Evolutionary conservation across 2,113 vertebrate genomes (phyloP).

Genomic region (Apaloderma vittatum): DNA sequence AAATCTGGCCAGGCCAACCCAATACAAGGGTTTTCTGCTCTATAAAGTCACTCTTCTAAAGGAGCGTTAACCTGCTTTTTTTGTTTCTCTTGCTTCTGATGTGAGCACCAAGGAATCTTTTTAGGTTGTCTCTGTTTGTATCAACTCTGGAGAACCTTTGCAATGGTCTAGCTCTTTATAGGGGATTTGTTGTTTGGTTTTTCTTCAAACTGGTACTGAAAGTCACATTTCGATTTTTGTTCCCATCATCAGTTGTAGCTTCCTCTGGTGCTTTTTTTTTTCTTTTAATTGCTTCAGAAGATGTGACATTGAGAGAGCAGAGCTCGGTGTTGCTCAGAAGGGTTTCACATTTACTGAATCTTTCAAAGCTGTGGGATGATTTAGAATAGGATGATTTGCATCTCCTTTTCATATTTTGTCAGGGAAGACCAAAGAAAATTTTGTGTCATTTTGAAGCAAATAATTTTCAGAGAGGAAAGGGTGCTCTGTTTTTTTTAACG

Average conservation of each 20-base stretch:
- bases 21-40: no score
- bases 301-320: rapidly evolving
- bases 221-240: rapidly evolving
- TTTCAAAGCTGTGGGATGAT: no score
- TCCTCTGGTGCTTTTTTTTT: background rate
- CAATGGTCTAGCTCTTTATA: rapidly evolving
- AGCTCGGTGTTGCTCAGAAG: rapidly evolving
- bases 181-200: background rate
- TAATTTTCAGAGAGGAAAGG: no score
- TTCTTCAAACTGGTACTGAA: background rate
- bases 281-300: background rate
- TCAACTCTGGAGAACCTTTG: rapidly evolving
- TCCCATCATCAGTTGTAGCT: rapidly evolving
- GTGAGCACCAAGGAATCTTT: rapidly evolving
- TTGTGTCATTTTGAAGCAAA: no score
- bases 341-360: background rate
- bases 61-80: rapidly evolving
- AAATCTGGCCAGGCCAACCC: no score
- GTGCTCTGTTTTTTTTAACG: no score
- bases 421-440: no score
- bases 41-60: rapidly evolving
- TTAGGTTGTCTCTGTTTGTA: rapidly evolving
- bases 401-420: no score
- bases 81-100: rapidly evolving
- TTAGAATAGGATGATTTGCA: background rate